Evolutionary conservation across 2,113 vertebrate species (phyloP).

Genomic region (Sprattus sprattus): DNA sequence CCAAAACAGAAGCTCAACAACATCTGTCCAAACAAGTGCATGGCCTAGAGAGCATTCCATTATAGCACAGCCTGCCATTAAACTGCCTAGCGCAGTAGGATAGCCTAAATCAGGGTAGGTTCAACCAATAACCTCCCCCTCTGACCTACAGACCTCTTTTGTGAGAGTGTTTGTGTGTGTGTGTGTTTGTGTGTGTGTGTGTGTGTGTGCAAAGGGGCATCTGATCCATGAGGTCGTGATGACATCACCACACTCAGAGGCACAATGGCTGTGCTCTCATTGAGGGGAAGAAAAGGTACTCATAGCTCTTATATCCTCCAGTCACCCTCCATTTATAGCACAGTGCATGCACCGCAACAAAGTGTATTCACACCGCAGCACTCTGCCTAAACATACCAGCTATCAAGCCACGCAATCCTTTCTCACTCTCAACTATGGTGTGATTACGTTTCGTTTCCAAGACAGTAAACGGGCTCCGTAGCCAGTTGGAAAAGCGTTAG

Average conservation of each 20-base stretch:
- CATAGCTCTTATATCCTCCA: too few species aligned
- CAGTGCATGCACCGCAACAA: neutral
- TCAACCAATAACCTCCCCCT: neutral
- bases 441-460: conserved; percentile 25
- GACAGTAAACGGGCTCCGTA: neutral
- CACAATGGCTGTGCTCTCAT: neutral
- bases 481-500: neutral
- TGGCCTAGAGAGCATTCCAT: neutral
- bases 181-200: neutral
- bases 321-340: neutral
- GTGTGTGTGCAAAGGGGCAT: neutral
- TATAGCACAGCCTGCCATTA: neutral
- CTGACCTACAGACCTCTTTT: conserved; percentile 2
- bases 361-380: neutral
- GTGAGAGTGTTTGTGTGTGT: neutral
- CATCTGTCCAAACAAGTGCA: neutral
- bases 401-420: neutral
- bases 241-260: neutral
- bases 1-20: neutral
- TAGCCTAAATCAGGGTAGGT: neutral
- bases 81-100: neutral
- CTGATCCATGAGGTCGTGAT: conserved; percentile 8
- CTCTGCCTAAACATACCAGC: too few species aligned
- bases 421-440: conserved; percentile 20
- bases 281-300: neutral